Base-by-base conservation (phyloP, 2,888 invertebrate species). In the Ectemnius cavifrons region DNA sequence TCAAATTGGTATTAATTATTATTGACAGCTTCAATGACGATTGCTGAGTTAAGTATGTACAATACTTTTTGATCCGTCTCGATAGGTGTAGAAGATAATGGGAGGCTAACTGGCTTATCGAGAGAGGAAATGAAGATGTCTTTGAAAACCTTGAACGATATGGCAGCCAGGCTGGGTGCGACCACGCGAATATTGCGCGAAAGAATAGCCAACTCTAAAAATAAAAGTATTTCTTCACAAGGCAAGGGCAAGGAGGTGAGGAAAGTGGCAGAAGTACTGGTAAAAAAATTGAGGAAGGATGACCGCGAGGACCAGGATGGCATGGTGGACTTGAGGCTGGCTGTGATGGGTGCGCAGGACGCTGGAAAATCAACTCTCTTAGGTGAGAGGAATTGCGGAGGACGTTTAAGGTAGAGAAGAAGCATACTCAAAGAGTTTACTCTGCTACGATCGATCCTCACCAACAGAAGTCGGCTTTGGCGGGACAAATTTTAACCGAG, bases 361-460 rank as follows among this genome's bases (percentile, higher is more conserved):
- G 97, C 97, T 1, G 99, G 99, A n/a, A 99, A 99, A 90, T 98
- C 98, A 5, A 99, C 99, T 0, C 93, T 99, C 46, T 93, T 99
- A 45, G 91, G 91, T 90, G 82, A 84, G 83, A 84, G 83, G 84
- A 84, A 84, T 84, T 73, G 82, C 85, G 82, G 85, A 81, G 84
- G 81, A 85, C 75, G 71, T 85, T 85, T 84, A 83, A 83, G 83
- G 83, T 83, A 83, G 81, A 83, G 85, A 76, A 83, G 85, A 76
- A 84, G 82, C 71, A 80, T 75, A 81, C 75, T 73, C 78, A 79
- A 75, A 74, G 37, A 37, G 81, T 78, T 74, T 80, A 72, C 74
- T 72, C 80, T 84, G 75, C 75, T 58, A 67, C 52, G 61, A 66
- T 72, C 18, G 1, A 63, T 65, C 61, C 23, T 71, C 27, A 16